Percentiles rank a stretch among this genome's conserved stretches.
Conservation (phyloP, 2,797 vertebrate genomes). For the Pangasius djambal region DNA sequence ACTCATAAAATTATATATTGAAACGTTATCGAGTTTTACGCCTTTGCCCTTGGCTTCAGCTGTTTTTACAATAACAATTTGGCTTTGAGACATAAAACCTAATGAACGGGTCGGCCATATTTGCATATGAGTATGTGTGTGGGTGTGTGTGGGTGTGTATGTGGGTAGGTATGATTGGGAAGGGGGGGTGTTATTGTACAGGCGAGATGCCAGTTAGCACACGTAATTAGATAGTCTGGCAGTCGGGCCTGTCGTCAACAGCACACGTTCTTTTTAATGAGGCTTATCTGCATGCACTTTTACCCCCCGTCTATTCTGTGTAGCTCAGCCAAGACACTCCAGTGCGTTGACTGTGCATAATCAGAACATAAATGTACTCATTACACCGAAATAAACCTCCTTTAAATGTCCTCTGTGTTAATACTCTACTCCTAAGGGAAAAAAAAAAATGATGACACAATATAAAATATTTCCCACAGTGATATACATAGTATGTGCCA, state of each 20-base stretch:
- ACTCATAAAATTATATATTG: constrained; percentile 71
- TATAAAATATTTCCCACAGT: background rate
- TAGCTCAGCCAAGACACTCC: constrained; percentile 54
- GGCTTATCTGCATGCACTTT: constrained; percentile 71
- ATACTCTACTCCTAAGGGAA: constrained; percentile 11
- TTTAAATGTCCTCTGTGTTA: constrained; percentile 60
- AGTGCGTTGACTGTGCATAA: constrained; percentile 55
- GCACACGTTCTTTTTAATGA: constrained; percentile 77
- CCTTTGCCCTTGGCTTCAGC: constrained; percentile 76
- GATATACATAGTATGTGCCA: constrained; percentile 30
- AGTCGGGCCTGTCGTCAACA: constrained; percentile 68
- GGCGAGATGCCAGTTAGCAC: constrained; percentile 70
- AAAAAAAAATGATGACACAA: constrained; percentile 15
- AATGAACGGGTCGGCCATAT: constrained; percentile 82
- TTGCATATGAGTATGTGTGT: constrained; percentile 74
- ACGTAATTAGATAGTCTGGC: constrained; percentile 77
- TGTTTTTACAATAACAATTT: constrained; percentile 79
- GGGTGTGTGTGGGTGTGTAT: background rate
- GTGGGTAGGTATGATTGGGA: constrained; percentile 13
- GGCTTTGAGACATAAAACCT: constrained; percentile 78
- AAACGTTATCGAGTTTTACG: constrained; percentile 64
- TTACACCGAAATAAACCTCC: constrained; percentile 62
- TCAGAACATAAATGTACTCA: constrained; percentile 65
- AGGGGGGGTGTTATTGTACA: constrained; percentile 72
- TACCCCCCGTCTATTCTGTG: constrained; percentile 51